A percentile compares a stretch with the other conserved stretches of the same genome.
Conservation (phyloP, 2,888 invertebrate species). For the Orthosia incerta region DNA sequence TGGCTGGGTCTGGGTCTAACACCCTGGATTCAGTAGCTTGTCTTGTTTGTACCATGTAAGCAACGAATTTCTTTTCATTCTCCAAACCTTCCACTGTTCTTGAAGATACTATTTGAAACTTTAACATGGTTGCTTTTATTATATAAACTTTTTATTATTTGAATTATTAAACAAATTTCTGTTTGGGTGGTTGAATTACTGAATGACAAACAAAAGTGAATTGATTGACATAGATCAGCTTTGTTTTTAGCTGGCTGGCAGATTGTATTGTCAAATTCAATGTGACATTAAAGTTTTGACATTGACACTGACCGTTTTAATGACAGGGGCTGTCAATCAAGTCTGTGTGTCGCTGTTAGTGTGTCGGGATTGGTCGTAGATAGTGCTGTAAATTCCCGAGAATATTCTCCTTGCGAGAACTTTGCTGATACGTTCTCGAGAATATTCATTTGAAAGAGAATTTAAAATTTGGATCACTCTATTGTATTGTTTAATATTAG, state of each 20-base stretch:
- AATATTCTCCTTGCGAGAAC: too few relatives aligned
- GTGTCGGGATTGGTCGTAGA: too few relatives aligned
- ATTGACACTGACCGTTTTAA: background rate
- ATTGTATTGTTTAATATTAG: too few relatives aligned
- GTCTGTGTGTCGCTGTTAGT: too few relatives aligned
- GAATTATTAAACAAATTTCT: background rate
- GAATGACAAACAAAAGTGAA: conserved; percentile 39
- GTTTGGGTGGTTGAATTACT: conserved; percentile 37
- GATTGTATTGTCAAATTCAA: conserved; percentile 6
- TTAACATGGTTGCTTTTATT: conserved; percentile 79
- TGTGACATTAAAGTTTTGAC: conserved; percentile 6
- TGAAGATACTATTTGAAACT: conserved; percentile 93
- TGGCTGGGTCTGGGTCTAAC: conserved; percentile 91
- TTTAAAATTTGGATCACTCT: too few relatives aligned
- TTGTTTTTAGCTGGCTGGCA: background rate
- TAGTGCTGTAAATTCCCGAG: too few relatives aligned
- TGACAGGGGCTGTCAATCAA: too few relatives aligned
- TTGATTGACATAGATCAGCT: conserved; percentile 25
- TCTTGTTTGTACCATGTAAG: conserved; percentile 92
- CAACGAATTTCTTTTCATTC: conserved; percentile 93
- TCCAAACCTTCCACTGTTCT: conserved; percentile 91
- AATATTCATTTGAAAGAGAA: too few relatives aligned
- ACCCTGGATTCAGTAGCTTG: conserved; percentile 85
- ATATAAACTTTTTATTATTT: conserved; percentile 9
- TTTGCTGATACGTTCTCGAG: too few relatives aligned